Conservation (phyloP, 2,888 invertebrate genomes). For the Pseudeuparius sepicola region DNA sequence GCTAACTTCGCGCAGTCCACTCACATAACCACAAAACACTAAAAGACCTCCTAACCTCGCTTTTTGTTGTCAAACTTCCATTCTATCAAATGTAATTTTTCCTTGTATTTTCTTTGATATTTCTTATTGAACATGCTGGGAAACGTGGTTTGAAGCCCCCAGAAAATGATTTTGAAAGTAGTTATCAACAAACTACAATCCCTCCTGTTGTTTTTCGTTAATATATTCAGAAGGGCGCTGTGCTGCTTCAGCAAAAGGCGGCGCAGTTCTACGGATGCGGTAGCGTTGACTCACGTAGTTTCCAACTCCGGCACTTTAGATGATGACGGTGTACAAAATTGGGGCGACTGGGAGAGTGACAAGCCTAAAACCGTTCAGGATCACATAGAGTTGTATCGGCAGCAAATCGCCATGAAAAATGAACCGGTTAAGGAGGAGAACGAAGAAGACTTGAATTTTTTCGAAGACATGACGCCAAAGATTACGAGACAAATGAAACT, state of each 20-base stretch:
- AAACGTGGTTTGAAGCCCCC: too few relatives aligned
- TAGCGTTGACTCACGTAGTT: slow-evolving; percentile 46
- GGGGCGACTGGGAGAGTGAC: slow-evolving; percentile 54
- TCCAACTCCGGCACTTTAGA: slow-evolving; percentile 31
- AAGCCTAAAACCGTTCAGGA: slow-evolving; percentile 47
- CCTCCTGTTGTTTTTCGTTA: slow-evolving; percentile 44
- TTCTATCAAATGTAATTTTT: too few relatives aligned
- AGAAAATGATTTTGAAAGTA: slow-evolving; percentile 21
- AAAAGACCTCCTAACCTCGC: too few relatives aligned
- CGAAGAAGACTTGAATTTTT: slow-evolving; percentile 45
- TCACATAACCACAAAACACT: too few relatives aligned
- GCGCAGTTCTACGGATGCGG: slow-evolving; percentile 44
- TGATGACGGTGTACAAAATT: slow-evolving; percentile 38
- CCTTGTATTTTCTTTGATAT: too few relatives aligned
- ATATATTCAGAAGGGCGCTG: slow-evolving; percentile 47
- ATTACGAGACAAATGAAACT: slow-evolving; percentile 51
- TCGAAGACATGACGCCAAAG: slow-evolving; percentile 52
- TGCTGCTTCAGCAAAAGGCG: slow-evolving; percentile 51
- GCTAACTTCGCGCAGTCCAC: too few relatives aligned
- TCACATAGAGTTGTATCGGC: slow-evolving; percentile 53
- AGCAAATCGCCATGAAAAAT: slow-evolving; percentile 38
- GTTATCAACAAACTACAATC: slow-evolving; percentile 42
- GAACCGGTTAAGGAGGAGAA: slow-evolving; percentile 36
- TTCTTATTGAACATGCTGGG: too few relatives aligned
- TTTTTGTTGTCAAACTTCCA: too few relatives aligned